phyloP scores from a whole-genome alignment of 2,113 vertebrate genomes.

The Chamaetylas fuelleborni region DNA sequence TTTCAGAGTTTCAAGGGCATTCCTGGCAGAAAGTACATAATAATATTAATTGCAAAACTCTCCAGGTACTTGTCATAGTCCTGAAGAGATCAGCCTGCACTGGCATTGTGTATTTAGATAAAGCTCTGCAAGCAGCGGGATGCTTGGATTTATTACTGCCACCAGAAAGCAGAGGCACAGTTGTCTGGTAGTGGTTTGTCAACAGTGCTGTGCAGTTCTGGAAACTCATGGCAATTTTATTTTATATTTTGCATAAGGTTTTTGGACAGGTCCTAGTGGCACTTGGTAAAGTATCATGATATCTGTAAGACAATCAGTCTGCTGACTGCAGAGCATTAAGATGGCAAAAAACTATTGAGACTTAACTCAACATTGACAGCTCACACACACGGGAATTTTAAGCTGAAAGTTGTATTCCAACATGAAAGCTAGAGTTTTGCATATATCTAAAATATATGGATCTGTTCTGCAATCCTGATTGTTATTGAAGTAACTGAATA shows the following conservation, averaged over 20 bases:
- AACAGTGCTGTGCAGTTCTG: background rate
- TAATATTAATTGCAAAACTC: constrained; percentile 65
- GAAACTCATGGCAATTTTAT: background rate
- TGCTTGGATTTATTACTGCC: constrained; percentile 3
- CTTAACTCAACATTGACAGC: background rate
- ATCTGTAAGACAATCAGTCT: background rate
- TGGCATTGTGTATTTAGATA: constrained; percentile 58
- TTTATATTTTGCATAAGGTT: background rate
- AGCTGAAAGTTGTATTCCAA: background rate
- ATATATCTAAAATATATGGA: background rate
- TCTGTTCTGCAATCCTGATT: background rate
- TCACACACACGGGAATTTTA: accelerated
- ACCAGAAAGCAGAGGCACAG: background rate
- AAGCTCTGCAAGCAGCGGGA: constrained; percentile 45
- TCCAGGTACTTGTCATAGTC: constrained; percentile 52
- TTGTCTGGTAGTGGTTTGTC: background rate
- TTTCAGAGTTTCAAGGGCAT: constrained; percentile 42
- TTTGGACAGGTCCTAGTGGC: background rate
- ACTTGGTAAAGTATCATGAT: background rate
- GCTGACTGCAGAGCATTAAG: background rate
- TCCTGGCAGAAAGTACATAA: constrained; percentile 48
- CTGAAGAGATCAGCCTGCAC: constrained; percentile 31
- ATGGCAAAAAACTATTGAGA: background rate
- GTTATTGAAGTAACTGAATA: background rate
- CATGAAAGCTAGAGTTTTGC: background rate